phyloP scores from a whole-genome alignment of 64 coral and sea anemone species.

The Anthopleura sola region DNA sequence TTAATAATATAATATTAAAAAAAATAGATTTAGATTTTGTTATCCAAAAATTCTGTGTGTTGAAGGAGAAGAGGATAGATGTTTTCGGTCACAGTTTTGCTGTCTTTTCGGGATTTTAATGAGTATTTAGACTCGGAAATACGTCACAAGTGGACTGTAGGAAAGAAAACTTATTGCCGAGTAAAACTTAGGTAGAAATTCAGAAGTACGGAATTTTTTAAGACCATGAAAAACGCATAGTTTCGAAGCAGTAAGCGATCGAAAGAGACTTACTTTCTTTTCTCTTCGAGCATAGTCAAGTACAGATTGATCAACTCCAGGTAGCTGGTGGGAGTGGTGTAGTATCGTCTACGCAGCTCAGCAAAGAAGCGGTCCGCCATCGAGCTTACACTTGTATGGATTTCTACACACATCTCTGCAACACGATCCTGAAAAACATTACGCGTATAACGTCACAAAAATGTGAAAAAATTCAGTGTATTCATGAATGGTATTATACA shows the following conservation, averaged over 20 bases:
- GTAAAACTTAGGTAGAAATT: neutral
- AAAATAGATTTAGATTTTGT: too few relatives aligned
- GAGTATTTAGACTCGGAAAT: too few relatives aligned
- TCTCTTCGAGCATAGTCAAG: slow-evolving; percentile 89
- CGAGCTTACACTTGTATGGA: slow-evolving; percentile 86
- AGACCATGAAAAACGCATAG: too few relatives aligned
- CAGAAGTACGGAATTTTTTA: neutral
- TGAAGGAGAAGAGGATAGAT: too few relatives aligned
- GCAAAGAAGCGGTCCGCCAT: slow-evolving; percentile 93
- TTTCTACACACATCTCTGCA: slow-evolving; percentile 98
- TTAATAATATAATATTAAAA: too few relatives aligned
- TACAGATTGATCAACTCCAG: slow-evolving; percentile 98
- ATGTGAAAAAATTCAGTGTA: slow-evolving; percentile 9
- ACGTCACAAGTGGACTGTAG: too few relatives aligned
- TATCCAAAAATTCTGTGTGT: too few relatives aligned
- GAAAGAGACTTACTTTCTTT: slow-evolving; percentile 68
- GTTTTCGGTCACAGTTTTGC: too few relatives aligned
- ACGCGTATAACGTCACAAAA: slow-evolving; percentile 5
- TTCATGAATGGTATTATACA: too few relatives aligned
- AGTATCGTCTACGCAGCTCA: slow-evolving; percentile 87
- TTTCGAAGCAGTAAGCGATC: neutral
- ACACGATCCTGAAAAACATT: slow-evolving; percentile 24
- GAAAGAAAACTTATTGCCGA: too few relatives aligned
- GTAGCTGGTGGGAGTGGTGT: slow-evolving; percentile 97
- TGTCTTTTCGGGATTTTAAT: too few relatives aligned